phyloP scores from a whole-genome alignment of 2,797 vertebrate species.

The Lerista edwardsae region DNA sequence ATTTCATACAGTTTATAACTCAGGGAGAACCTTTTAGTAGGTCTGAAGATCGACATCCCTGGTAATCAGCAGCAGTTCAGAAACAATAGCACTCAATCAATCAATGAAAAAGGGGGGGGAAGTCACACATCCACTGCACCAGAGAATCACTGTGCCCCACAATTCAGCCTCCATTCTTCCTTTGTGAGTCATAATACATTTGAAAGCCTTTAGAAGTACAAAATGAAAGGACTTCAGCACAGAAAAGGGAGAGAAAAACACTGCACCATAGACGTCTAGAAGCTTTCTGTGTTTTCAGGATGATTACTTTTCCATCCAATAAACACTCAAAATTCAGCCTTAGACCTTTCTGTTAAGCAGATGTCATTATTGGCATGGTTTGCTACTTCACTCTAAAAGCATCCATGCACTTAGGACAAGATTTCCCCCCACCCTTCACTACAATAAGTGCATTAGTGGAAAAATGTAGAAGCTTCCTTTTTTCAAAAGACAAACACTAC shows the following conservation, averaged over 20 bases:
- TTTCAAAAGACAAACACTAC: constrained; percentile 3
- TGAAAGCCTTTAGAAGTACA: constrained; percentile 55
- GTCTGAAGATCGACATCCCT: constrained; percentile 66
- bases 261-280: constrained; percentile 49
- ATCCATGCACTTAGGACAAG: constrained; percentile 48
- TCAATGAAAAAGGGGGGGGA: constrained; percentile 46
- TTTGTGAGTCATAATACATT: constrained; percentile 58
- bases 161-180: constrained; percentile 62
- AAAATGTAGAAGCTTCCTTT: constrained; percentile 40
- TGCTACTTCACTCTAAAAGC: constrained; percentile 43
- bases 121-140: constrained; percentile 41
- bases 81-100: constrained; percentile 74
- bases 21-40: constrained; percentile 68
- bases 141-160: constrained; percentile 59
- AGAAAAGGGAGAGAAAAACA: constrained; percentile 41
- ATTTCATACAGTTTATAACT: constrained; percentile 72
- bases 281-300: constrained; percentile 56
- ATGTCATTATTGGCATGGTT: constrained; percentile 47
- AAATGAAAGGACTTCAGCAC: constrained; percentile 62
- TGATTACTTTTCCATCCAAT: constrained; percentile 54
- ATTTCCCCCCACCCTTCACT: constrained; percentile 26
- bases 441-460: constrained; percentile 42
- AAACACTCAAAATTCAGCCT: constrained; percentile 54
- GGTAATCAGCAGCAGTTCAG: constrained; percentile 63
- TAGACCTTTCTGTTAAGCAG: constrained; percentile 60